A percentile compares a stretch with the other conserved stretches of the same genome.
phyloP scores from a whole-genome alignment of 2,888 invertebrate genomes.

The Nomada ferruginata region DNA sequence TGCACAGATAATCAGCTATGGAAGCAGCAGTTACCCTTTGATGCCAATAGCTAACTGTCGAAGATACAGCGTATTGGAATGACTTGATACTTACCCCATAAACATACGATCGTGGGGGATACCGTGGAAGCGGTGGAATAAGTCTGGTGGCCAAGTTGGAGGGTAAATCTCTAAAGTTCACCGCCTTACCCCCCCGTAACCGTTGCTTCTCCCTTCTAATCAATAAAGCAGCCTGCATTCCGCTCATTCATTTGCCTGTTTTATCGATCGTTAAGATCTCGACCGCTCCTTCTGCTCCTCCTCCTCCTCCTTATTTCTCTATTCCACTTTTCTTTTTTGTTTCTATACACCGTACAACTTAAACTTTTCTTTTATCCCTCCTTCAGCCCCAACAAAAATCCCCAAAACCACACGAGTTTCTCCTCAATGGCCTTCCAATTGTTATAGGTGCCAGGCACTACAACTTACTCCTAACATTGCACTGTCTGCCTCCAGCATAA shows the following conservation, averaged over 20 bases:
- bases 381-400: slow-evolving; percentile 19
- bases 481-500: slow-evolving; percentile 55
- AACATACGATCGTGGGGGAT: slow-evolving; percentile 89
- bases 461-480: slow-evolving; percentile 66
- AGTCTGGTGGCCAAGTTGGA: slow-evolving; percentile 95
- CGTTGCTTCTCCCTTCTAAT: slow-evolving; percentile 95
- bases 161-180: slow-evolving; percentile 91
- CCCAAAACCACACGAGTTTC: slow-evolving; percentile 50
- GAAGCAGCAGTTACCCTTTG: slow-evolving; percentile 52
- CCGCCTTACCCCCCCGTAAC: slow-evolving; percentile 91
- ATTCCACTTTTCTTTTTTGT: slow-evolving; percentile 40
- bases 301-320: slow-evolving; percentile 42
- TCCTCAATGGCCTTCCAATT: slow-evolving; percentile 47
- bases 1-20: slow-evolving; percentile 49
- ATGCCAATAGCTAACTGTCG: slow-evolving; percentile 52
- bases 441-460: slow-evolving; percentile 56
- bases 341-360: slow-evolving; percentile 42
- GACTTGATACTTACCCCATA: slow-evolving; percentile 81
- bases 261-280: slow-evolving; percentile 72
- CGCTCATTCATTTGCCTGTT: slow-evolving; percentile 85
- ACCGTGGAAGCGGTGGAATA: slow-evolving; percentile 94
- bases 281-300: slow-evolving; percentile 53
- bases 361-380: slow-evolving; percentile 28
- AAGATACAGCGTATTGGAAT: slow-evolving; percentile 52
- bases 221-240: slow-evolving; percentile 97